Evolutionary conservation across 2,113 vertebrate genomes (phyloP), one percentile per base, ranked within the genome.

Genomic region (Syngnathus typhle): DNA sequence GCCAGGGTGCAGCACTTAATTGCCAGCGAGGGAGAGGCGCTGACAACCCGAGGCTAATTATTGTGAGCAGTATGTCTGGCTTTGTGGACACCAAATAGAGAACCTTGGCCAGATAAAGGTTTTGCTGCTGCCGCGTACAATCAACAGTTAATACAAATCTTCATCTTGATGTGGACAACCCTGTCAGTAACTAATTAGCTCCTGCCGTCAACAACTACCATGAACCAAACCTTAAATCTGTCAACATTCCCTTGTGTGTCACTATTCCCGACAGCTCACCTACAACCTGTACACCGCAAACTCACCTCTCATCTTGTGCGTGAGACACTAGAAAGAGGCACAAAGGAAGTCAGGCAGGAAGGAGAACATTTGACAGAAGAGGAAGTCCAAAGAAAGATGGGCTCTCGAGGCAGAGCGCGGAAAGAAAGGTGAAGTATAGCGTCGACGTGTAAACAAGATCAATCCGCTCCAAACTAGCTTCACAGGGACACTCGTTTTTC

Each of bases 391-490:
- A 67, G 15, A 21, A 60, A 68, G 67, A 82, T 84, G 79, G 72
- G 64, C 68, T 82, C 49, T 64, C 13, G 64, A 65, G 68, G 63
- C 70, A 66, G 54, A 80, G 39, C 60, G 67, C 67, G 63, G 37
- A 43, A 64, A 58, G 27, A 72, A 13, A 59, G 66, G 68, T 71
- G 68, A 70, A 75, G 70, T 76, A 83, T 74, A 70, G 79, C 72
- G 77, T 78, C 6, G 13, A 78, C 73, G 77, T 85, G 81, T 86
- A 84, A 89, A 87, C 85, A 88, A 81, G 85, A 90, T 90, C 86
- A 89, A 87, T 87, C 85, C 75, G 68, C 79, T 84, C 74, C 61
- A 74, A 84, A 86, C 83, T 67, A 88, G 80, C 65, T 82, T 85
- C 75, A 80, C 75, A 84, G 78, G 85, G 71, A 75, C 68, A 81